Percentiles rank a stretch among this genome's conserved stretches.
Evolutionary conservation across 2,888 invertebrate genomes (phyloP).

Genomic region (Hololepta plana): DNA sequence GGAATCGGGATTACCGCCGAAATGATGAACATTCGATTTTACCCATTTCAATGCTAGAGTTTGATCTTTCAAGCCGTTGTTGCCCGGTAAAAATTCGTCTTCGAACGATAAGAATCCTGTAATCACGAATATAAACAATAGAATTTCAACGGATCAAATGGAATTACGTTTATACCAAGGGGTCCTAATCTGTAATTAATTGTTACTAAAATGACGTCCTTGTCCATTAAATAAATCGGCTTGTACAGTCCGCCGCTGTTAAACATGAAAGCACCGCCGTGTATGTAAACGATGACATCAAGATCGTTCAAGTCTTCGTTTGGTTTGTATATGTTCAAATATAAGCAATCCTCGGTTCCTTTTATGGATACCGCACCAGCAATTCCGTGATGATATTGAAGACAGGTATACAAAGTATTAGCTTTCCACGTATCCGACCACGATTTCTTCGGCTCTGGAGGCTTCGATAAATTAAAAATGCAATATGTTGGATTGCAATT

Average conservation of each 20-base stretch:
- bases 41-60: conserved; percentile 51
- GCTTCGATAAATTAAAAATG: conserved; percentile 18
- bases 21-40: conserved; percentile 44
- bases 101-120: conserved; percentile 58
- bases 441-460: conserved; percentile 35
- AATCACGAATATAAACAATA: conserved; percentile 4
- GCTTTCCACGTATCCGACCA: conserved; percentile 53
- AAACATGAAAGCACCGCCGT: conserved; percentile 53
- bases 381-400: conserved; percentile 20
- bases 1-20: conserved; percentile 53
- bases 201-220: conserved; percentile 48
- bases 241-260: conserved; percentile 36
- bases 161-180: conserved; percentile 28
- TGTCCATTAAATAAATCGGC: conserved; percentile 40
- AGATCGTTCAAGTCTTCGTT: conserved; percentile 19
- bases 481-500: too few species aligned
- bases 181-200: conserved; percentile 56
- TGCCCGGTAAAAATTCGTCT: conserved; percentile 47
- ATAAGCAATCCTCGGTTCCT: conserved; percentile 52
- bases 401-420: conserved; percentile 26
- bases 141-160: not conserved
- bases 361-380: conserved; percentile 4
- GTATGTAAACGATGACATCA: conserved; percentile 46
- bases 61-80: conserved; percentile 60
- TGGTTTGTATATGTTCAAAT: conserved; percentile 43